phyloP scores from a whole-genome alignment of 2,888 invertebrate genomes.

The Orchesella flavescens region DNA sequence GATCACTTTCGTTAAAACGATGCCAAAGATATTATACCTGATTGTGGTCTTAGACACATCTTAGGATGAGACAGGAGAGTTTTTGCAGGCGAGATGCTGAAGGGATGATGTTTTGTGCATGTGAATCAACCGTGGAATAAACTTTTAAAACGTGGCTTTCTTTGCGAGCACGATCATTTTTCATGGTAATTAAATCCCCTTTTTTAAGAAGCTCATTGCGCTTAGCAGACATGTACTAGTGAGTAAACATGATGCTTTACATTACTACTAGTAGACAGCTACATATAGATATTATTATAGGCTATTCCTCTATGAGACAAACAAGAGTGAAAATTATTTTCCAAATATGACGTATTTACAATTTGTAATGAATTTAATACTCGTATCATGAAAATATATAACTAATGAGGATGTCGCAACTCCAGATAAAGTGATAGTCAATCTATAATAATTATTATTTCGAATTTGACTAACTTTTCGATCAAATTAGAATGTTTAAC shows the following conservation, averaged over 20 bases:
- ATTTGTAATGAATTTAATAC: too few species aligned
- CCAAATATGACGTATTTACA: too few species aligned
- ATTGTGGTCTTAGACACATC: not conserved
- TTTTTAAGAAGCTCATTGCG: conserved; percentile 34
- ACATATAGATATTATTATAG: not conserved
- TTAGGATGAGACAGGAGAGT: not conserved
- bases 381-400: not conserved
- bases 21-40: conserved; percentile 3
- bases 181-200: conserved; percentile 52
- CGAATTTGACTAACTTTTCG: too few species aligned
- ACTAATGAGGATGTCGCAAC: not conserved
- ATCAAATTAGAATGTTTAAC: too few species aligned
- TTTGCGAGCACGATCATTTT: conserved; percentile 34
- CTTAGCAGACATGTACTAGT: not conserved
- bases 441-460: not conserved
- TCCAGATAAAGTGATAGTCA: not conserved
- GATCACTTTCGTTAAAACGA: conserved; percentile 16
- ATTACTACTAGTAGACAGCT: not conserved
- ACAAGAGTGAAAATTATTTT: too few species aligned
- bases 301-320: not conserved
- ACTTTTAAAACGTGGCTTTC: conserved; percentile 34
- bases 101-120: conserved; percentile 19
- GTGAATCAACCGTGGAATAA: conserved; percentile 38
- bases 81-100: conserved; percentile 1
- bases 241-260: not conserved